phyloP scores from a whole-genome alignment of 2,888 invertebrate genomes.

The Deilephila porcellus region DNA sequence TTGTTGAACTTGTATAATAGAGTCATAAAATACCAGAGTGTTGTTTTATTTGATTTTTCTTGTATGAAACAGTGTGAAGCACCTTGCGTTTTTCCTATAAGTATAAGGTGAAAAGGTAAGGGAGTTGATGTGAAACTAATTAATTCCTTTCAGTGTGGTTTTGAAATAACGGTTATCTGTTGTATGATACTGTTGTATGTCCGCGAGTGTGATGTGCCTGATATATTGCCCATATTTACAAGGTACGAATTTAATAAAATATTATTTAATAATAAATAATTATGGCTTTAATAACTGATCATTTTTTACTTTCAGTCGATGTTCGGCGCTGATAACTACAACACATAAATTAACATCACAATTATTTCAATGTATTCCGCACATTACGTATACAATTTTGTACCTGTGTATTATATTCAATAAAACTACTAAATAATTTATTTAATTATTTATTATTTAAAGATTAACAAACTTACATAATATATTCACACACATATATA shows the following conservation, averaged over 20 bases:
- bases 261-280: background rate
- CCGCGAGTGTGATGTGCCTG: conserved; percentile 12
- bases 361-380: conserved; percentile 32
- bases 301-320: conserved; percentile 74
- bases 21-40: conserved; percentile 54
- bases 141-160: conserved; percentile 16
- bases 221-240: conserved; percentile 1
- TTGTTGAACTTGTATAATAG: conserved; percentile 75
- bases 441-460: conserved; percentile 56
- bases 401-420: conserved; percentile 44
- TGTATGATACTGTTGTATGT: conserved; percentile 13
- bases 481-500: conserved; percentile 56
- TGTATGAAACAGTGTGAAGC: conserved; percentile 35
- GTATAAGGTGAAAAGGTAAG: conserved; percentile 19
- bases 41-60: conserved; percentile 47
- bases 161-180: conserved; percentile 27
- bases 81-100: background rate
- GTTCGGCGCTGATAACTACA: conserved; percentile 79
- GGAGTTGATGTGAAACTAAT: conserved; percentile 18
- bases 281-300: conserved; percentile 35
- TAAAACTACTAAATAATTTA: conserved; percentile 52
- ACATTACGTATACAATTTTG: conserved; percentile 32
- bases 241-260: conserved; percentile 10
- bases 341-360: conserved; percentile 48
- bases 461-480: conserved; percentile 58